Evolutionary conservation across 2,797 vertebrate species (phyloP).

Genomic region (Amblyraja radiata): DNA sequence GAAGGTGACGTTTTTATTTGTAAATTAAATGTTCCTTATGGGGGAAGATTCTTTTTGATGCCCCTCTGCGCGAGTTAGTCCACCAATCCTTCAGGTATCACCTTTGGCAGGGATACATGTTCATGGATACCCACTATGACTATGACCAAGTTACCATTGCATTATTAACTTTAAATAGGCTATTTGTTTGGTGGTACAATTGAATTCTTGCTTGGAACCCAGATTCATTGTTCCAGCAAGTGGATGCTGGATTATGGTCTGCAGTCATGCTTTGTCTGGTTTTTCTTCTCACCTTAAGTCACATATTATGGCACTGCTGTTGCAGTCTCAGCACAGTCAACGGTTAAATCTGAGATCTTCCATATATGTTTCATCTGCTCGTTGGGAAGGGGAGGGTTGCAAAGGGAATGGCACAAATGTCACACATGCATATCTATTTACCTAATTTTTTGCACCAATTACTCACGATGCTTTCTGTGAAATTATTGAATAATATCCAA

Average conservation of each 20-base stretch:
- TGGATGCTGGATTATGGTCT: background rate
- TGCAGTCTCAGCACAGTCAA: background rate
- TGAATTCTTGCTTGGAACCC: background rate
- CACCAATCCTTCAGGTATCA: background rate
- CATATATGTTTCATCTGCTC: background rate
- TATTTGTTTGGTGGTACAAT: background rate
- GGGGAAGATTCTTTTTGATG: background rate
- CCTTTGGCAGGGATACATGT: background rate
- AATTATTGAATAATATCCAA: background rate
- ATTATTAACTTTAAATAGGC: background rate
- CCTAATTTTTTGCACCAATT: background rate
- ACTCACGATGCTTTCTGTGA: background rate
- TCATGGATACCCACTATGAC: no score
- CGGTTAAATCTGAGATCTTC: background rate
- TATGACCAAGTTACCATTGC: background rate
- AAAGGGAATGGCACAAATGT: no score
- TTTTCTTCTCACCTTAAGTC: background rate
- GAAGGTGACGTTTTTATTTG: no score
- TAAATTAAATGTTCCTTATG: background rate
- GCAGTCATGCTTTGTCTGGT: background rate
- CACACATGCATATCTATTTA: no score
- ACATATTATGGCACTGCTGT: background rate
- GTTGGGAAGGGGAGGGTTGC: no score
- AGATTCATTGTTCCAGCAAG: background rate
- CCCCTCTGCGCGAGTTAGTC: background rate